Base-by-base conservation (phyloP, 2,888 invertebrate genomes). In the Cancer borealis region DNA sequence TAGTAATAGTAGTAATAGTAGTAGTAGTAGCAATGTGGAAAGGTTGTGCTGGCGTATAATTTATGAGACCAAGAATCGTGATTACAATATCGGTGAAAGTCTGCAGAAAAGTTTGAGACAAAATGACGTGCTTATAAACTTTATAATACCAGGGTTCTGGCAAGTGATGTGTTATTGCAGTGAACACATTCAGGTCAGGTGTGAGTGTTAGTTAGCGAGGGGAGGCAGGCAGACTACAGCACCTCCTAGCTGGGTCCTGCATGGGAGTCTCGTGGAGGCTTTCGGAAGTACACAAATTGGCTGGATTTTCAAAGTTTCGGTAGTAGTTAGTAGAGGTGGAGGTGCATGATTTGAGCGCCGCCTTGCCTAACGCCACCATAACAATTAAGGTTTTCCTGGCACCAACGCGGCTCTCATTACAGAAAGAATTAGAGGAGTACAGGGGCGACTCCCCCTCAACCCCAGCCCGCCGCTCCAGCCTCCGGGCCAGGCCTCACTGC, bases 101-200 rank as follows among this genome's bases (percentile, higher is more conserved):
- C 26, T 10, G 73, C 21, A 73, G 73, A 73, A 73, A 73, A 73
- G 73, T 73, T 73, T 73, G 73, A 73, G 73, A 73, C 26, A 73
- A 73, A 26, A 73, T 73, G n/a, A 73, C 26, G 73, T 73, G 73
- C 26, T n/a, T 26, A 73, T n/a, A 73, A 26, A 73, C 26, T 26
- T n/a, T 8, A 26, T n/a, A 73, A 26, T 73, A n/a, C 26, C 26
- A 6, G 73, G 73, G n/a, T 21, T n/a, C n/a, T n/a, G 73, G 8
- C 73, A 73, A 5, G 26, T 73, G 10, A 26, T 10, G 26, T 73
- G 10, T 4, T 26, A 73, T 26, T 73, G 26, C n/a, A 4, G 3
- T 21, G 5, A 10, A 8, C 6, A 39, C 2, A 1, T 10, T 73
- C 26, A 73, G n/a, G 21, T n/a, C 26, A 26, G 73, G 73, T 73